Conservation (phyloP, 2,888 invertebrate species). For the Tipula helvola region DNA sequence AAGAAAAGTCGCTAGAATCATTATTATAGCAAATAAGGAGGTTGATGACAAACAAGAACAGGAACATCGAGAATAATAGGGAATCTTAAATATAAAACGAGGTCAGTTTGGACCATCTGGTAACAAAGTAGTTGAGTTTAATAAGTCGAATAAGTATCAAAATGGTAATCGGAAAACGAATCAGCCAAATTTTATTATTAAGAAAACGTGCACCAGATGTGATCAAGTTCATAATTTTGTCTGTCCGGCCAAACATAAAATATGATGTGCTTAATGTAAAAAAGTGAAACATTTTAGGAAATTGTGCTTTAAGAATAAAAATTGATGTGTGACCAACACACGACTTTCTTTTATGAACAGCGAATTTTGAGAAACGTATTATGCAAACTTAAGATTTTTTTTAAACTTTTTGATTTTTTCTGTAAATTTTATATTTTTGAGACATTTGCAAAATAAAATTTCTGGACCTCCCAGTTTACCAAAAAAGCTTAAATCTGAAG, state of each 20-base stretch:
- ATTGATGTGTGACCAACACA: too few species aligned
- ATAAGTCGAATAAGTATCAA: not conserved
- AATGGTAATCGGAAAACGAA: not conserved
- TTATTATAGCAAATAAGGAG: not conserved
- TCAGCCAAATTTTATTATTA: not conserved
- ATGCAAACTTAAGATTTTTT: too few species aligned
- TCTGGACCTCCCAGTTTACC: too few species aligned
- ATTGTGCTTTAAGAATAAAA: too few species aligned
- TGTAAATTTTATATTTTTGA: too few species aligned
- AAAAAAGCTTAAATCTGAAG: too few species aligned
- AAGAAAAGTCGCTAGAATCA: not conserved
- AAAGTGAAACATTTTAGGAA: too few species aligned
- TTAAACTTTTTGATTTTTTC: too few species aligned
- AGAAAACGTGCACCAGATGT: not conserved
- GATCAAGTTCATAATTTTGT: not conserved
- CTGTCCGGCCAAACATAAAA: not conserved
- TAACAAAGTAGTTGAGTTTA: not conserved
- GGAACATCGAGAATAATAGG: not conserved
- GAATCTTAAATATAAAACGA: not conserved
- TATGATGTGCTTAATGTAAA: not conserved
- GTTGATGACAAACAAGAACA: not conserved
- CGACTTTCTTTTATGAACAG: too few species aligned
- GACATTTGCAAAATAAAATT: too few species aligned
- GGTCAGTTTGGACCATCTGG: not conserved
- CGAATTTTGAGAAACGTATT: too few species aligned